Evolutionary conservation across 2,113 vertebrate genomes (phyloP).

Genomic region (Xyliphius kryptos): DNA sequence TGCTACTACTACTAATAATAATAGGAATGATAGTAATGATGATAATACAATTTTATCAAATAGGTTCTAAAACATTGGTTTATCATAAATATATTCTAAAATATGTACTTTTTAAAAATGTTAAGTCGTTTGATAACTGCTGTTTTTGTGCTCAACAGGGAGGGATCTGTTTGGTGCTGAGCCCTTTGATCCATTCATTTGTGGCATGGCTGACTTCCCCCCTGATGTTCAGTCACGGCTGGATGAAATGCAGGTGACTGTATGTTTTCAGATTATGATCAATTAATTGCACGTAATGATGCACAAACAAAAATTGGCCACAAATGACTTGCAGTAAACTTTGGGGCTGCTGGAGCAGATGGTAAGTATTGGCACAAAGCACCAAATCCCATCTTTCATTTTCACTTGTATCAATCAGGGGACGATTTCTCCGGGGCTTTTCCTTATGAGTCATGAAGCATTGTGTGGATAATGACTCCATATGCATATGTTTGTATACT

Average conservation of each 20-base stretch:
- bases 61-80: not conserved
- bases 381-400: constrained; percentile 5
- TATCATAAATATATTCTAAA: not conserved
- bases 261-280: constrained; percentile 32
- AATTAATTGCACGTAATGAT: not conserved
- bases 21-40: no score
- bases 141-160: constrained; percentile 58
- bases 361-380: constrained; percentile 12
- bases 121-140: not conserved
- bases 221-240: constrained; percentile 95
- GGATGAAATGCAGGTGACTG: constrained; percentile 98
- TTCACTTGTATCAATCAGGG: constrained; percentile 13
- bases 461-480: not conserved
- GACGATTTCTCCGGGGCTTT: not conserved
- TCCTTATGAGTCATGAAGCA: not conserved
- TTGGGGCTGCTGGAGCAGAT: constrained; percentile 27
- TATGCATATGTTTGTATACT: no score
- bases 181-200: constrained; percentile 96
- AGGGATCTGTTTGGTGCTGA: constrained; percentile 94
- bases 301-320: not conserved
- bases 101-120: not conserved
- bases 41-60: no score
- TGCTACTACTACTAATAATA: no score
- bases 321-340: constrained; percentile 18
- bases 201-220: constrained; percentile 87